Evolutionary conservation across 2,888 invertebrate genomes (phyloP).

Genomic region (Caenorhabditis zanzibari): DNA sequence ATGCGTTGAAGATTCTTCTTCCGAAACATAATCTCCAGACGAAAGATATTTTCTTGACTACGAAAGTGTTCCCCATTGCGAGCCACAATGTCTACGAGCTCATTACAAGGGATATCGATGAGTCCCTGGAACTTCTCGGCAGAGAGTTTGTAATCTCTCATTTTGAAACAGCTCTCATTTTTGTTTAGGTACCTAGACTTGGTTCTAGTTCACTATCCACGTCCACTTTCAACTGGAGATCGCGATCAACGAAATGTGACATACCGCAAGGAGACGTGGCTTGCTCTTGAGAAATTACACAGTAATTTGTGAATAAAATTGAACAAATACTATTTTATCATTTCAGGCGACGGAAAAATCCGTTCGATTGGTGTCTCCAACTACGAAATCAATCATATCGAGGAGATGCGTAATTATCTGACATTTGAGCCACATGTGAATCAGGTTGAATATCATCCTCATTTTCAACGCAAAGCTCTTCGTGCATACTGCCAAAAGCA

Average conservation of each 20-base stretch:
- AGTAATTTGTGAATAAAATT: slow-evolving; percentile 76
- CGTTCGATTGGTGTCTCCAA: slow-evolving; percentile 89
- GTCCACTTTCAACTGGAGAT: slow-evolving; percentile 86
- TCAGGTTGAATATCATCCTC: slow-evolving; percentile 69
- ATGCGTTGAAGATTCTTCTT: slow-evolving; percentile 85
- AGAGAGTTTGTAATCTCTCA: slow-evolving; percentile 29
- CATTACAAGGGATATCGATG: slow-evolving; percentile 49
- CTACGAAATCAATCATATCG: slow-evolving; percentile 88
- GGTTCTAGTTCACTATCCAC: slow-evolving; percentile 90
- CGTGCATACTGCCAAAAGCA: slow-evolving; percentile 82
- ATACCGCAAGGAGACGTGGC: slow-evolving; percentile 88
- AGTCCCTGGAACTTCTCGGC: slow-evolving; percentile 65
- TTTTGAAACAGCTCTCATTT: background rate
- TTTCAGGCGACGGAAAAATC: slow-evolving; percentile 37
- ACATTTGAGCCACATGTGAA: slow-evolving; percentile 71
- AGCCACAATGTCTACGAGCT: background rate
- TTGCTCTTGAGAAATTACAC: slow-evolving; percentile 87
- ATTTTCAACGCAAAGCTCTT: slow-evolving; percentile 50
- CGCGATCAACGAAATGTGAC: slow-evolving; percentile 85
- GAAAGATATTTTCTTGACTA: slow-evolving; percentile 51
- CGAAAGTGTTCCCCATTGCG: slow-evolving; percentile 51
- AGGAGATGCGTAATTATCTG: slow-evolving; percentile 85
- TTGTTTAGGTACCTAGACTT: slow-evolving; percentile 76
- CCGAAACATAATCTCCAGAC: slow-evolving; percentile 28
- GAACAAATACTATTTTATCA: background rate